phyloP scores from a whole-genome alignment of 1,140 invertebrate genomes.

The Augochlora pura region DNA sequence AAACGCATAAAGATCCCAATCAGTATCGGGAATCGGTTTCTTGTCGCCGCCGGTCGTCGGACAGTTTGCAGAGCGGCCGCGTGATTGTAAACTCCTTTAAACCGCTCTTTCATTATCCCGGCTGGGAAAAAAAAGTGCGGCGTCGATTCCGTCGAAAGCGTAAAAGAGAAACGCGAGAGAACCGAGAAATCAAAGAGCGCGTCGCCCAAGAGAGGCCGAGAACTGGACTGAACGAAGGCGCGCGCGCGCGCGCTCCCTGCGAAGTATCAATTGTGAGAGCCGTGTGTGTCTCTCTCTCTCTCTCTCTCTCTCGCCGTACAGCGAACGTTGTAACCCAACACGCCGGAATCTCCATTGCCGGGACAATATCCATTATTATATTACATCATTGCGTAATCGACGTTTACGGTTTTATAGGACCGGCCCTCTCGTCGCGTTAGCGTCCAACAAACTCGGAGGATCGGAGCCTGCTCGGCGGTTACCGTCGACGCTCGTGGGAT shows the following conservation, averaged over 20 bases:
- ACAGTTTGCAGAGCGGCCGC: too few relatives aligned
- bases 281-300: too few relatives aligned
- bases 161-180: background rate
- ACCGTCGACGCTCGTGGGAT: conserved; percentile 49
- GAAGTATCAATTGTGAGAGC: conserved; percentile 40
- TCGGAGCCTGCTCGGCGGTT: conserved; percentile 41
- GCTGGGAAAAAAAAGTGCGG: too few relatives aligned
- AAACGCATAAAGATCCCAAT: too few relatives aligned
- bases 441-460: conserved; percentile 27
- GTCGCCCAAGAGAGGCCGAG: background rate
- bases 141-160: too few relatives aligned
- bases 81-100: too few relatives aligned
- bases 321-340: conserved; percentile 44
- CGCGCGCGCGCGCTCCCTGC: background rate
- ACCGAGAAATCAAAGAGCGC: conserved; percentile 4
- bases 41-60: too few relatives aligned
- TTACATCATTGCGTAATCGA: conserved; percentile 60
- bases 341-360: conserved; percentile 48
- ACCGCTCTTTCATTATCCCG: too few relatives aligned
- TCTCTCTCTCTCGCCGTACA: conserved; percentile 25
- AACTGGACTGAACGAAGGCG: too few relatives aligned
- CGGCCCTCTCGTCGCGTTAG: conserved; percentile 30
- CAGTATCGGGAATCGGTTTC: too few relatives aligned
- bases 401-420: conserved; percentile 56
- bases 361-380: conserved; percentile 60